These are phyloP conservation scores for Dendroctonus valens DNA, from an alignment of 1,140 invertebrate genomes.

Conservation along the genomic window DNA sequence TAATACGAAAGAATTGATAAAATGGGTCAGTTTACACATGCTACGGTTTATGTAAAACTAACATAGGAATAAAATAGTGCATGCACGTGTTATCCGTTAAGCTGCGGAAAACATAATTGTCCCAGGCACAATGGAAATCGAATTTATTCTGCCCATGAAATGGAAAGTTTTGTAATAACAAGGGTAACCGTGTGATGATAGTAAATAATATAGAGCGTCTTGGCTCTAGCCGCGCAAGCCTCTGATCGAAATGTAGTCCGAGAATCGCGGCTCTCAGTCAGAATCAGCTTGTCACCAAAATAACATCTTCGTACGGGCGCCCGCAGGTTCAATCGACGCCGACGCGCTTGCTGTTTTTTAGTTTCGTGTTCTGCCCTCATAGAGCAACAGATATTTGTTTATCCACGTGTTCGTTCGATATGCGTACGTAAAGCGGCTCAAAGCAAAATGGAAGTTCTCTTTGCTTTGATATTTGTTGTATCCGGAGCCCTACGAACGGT, in stretches of 20 bases:
- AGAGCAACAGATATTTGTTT: slow-evolving; percentile 35
- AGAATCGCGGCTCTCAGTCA: slow-evolving; percentile 36
- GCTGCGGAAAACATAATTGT: too few relatives aligned
- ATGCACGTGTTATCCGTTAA: too few relatives aligned
- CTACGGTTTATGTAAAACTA: too few relatives aligned
- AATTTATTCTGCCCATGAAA: not conserved
- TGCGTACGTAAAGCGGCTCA: slow-evolving; percentile 10
- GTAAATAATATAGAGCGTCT: slow-evolving; percentile 31
- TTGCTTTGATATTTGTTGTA: slow-evolving; percentile 12
- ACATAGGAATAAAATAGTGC: too few relatives aligned
- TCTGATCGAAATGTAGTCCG: slow-evolving; percentile 22
- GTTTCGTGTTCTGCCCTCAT: not conserved
- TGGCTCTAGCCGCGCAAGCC: slow-evolving; percentile 36
- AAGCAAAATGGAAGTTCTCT: slow-evolving; percentile 13
- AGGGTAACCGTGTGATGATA: slow-evolving; percentile 25
- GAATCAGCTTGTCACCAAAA: slow-evolving; percentile 39
- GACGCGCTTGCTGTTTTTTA: slow-evolving; percentile 15
- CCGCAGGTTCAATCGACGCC: slow-evolving; percentile 17
- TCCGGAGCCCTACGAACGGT: slow-evolving; percentile 16
- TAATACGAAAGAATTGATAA: too few relatives aligned
- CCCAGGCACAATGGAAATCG: not conserved
- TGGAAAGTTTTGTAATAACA: slow-evolving; percentile 12
- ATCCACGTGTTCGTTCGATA: slow-evolving; percentile 34
- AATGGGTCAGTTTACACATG: too few relatives aligned
- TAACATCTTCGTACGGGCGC: slow-evolving; percentile 29